These are phyloP conservation scores for Trinorchestia longiramus DNA, from an alignment of 1,140 invertebrate species.

Conservation along the genomic window DNA sequence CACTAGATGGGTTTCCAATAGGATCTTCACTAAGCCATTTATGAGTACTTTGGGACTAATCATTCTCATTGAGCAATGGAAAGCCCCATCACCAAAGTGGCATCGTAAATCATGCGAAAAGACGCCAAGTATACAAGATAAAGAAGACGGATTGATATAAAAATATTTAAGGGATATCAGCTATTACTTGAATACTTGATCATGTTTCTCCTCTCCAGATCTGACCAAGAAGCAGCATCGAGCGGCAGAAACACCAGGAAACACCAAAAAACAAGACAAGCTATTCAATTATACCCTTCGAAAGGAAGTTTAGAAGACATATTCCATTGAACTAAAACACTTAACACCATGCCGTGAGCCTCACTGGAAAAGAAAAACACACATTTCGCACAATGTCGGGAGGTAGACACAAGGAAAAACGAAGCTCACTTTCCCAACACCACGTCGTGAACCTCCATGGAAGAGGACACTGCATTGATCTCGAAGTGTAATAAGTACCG, in stretches of 20 bases:
- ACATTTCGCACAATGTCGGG: too few relatives aligned
- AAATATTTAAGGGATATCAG: background rate
- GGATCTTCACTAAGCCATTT: background rate
- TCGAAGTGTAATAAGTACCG: background rate
- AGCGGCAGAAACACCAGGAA: background rate
- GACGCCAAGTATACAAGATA: background rate
- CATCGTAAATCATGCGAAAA: conserved; percentile 15
- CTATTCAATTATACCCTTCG: too few relatives aligned
- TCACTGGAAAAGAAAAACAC: too few relatives aligned
- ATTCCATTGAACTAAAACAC: too few relatives aligned
- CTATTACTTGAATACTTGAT: background rate
- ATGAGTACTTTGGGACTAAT: conserved; percentile 17
- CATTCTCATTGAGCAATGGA: background rate
- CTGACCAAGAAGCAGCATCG: background rate
- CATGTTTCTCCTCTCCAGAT: background rate
- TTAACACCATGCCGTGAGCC: too few relatives aligned
- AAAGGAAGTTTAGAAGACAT: too few relatives aligned
- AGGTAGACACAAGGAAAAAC: too few relatives aligned
- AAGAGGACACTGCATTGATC: background rate
- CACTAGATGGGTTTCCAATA: conserved; percentile 35
- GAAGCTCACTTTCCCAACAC: too few relatives aligned
- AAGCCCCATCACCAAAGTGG: background rate
- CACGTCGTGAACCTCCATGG: background rate
- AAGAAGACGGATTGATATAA: background rate
- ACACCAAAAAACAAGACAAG: background rate